Evolutionary conservation across 2,888 invertebrate genomes (phyloP), one percentile per base, ranked within the genome.

Genomic region (Quadroppia sp.): DNA sequence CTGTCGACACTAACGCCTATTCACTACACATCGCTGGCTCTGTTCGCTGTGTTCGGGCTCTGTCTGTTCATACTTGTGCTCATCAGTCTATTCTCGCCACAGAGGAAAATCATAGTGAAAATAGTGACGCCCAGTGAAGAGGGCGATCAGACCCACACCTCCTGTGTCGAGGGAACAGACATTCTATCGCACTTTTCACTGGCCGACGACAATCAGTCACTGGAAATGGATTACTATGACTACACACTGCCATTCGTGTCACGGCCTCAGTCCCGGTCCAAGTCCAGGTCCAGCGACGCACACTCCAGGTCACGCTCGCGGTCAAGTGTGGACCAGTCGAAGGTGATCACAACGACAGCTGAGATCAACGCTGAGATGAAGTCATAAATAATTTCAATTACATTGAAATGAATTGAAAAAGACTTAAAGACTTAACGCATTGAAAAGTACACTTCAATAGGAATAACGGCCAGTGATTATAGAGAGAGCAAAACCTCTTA

Each of bases 161-260:
- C 72, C 9, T 30, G 15, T 23, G n/a, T 72, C n/a, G 64, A 72
- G 15, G 20, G 7, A 2, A 67, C 50, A 9, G 56, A 56, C 30
- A 45, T 48, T 36, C n/a, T 73, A 32, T 64, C 45, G 1, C 64
- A 73, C 4, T 73, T 73, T 23, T 61, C 61, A n/a, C 48, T 73
- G 45, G 67, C 45, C 23, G 73, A 73, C 20, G 73, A 73, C 30
- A 64, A 73, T 13, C 72, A 71, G 25, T 75, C 75, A 40, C 20
- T 75, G 32, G 75, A 75, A 72, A 69, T 75, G 64, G 75, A 75
- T 42, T 75, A 75, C 30, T 75, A 75, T 70, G 75, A 75, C 56
- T 67, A 67, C 15, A 11, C 20, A 7, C 23, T 48, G 42, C 72
- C 72, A 30, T 67, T 72, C 36, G 64, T 36, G 4, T n/a, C 32